Conservation (phyloP, 1,140 invertebrate species). For the Calliphora vicina region DNA sequence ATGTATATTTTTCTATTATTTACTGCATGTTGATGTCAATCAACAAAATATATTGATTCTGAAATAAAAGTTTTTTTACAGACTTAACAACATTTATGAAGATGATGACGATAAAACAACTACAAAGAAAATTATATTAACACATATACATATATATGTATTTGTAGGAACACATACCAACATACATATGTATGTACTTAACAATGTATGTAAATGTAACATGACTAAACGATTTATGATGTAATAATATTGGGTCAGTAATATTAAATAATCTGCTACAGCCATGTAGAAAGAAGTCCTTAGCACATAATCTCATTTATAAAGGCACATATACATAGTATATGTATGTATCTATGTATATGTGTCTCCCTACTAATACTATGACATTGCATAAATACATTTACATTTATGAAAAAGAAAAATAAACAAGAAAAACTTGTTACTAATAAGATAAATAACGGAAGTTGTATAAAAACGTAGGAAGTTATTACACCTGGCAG, state of each 20-base stretch:
- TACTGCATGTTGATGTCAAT: background rate
- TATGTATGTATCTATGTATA: background rate
- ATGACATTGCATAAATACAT: background rate
- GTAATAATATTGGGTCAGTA: slow-evolving; percentile 32
- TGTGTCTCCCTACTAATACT: too few species aligned
- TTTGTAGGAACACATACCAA: too few species aligned
- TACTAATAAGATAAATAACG: slow-evolving; percentile 8
- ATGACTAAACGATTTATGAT: slow-evolving; percentile 32
- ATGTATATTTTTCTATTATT: background rate
- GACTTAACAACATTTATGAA: background rate
- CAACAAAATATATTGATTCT: background rate
- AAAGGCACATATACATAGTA: background rate
- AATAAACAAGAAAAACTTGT: too few species aligned
- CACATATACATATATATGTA: too few species aligned
- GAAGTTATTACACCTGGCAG: background rate
- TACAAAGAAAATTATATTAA: too few species aligned
- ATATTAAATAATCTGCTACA: background rate
- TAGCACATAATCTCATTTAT: background rate
- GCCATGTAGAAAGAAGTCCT: background rate
- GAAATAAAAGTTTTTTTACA: background rate
- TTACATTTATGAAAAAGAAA: background rate
- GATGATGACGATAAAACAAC: background rate
- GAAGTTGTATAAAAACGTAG: background rate
- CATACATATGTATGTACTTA: background rate
- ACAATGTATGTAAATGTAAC: background rate